Conservation (phyloP, 2,888 invertebrate species). For the Drosophila maculinotata region DNA sequence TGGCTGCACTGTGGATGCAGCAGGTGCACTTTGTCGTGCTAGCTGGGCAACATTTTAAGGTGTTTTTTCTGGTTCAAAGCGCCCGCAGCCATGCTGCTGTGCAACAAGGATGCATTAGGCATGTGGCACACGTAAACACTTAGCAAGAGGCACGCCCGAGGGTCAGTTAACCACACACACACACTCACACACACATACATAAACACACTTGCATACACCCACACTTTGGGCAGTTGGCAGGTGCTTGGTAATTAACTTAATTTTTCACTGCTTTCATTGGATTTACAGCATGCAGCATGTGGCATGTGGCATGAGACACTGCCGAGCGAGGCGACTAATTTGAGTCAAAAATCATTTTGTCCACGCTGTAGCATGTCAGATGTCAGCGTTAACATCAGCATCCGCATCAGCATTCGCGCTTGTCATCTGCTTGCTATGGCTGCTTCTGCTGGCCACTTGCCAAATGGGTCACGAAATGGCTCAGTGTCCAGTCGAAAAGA, state of each 20-base stretch:
- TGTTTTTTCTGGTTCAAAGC: slow-evolving; percentile 43
- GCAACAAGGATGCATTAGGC: slow-evolving; percentile 48
- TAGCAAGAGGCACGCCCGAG: slow-evolving; percentile 43
- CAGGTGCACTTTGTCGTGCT: slow-evolving; percentile 38
- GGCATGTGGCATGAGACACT: slow-evolving; percentile 23
- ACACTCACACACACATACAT: not conserved
- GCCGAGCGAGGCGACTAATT: slow-evolving; percentile 59
- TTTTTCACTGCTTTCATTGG: slow-evolving; percentile 57
- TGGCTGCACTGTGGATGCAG: slow-evolving; percentile 11
- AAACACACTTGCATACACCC: not conserved
- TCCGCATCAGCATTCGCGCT: slow-evolving; percentile 1
- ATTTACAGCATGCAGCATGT: slow-evolving; percentile 30
- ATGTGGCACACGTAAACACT: slow-evolving; percentile 80
- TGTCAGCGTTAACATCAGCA: slow-evolving; percentile 17
- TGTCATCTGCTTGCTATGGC: slow-evolving; percentile 45
- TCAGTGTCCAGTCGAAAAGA: slow-evolving; percentile 47
- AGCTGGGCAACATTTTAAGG: slow-evolving; percentile 12
- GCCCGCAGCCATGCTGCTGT: slow-evolving; percentile 13
- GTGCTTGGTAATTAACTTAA: slow-evolving; percentile 58
- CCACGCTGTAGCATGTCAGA: slow-evolving; percentile 30
- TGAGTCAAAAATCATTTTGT: slow-evolving; percentile 58
- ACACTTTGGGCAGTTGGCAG: slow-evolving; percentile 33
- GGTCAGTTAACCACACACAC: slow-evolving; percentile 16
- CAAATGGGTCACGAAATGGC: slow-evolving; percentile 69
- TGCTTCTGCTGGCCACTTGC: slow-evolving; percentile 61